phyloP scores from a whole-genome alignment of 2,113 vertebrate genomes.

The Octodon degus region DNA sequence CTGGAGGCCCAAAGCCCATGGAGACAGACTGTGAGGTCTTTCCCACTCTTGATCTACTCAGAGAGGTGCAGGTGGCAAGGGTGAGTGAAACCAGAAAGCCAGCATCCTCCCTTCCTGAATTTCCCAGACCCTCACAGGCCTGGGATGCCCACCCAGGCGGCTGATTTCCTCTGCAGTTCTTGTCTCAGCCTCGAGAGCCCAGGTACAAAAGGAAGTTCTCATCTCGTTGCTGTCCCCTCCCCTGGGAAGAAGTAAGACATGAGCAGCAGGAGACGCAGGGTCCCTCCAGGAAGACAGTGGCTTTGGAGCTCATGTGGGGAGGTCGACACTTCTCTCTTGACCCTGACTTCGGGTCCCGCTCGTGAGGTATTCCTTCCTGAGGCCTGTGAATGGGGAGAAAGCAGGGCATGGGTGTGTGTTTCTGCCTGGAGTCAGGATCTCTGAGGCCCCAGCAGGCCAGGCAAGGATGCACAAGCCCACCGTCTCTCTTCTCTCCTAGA shows the following conservation, averaged over 20 bases:
- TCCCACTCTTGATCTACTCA: neutral
- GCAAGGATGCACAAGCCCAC: too few species aligned
- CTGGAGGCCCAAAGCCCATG: neutral
- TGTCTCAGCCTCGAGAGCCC: neutral
- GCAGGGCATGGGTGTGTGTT: too few species aligned
- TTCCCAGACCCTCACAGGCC: neutral
- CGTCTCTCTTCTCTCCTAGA: neutral
- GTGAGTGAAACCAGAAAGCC: neutral
- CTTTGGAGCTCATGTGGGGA: neutral
- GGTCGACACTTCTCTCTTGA: neutral
- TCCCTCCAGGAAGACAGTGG: neutral
- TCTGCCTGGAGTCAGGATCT: neutral
- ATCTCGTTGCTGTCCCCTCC: fast-evolving
- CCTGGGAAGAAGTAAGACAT: neutral
- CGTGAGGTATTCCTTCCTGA: neutral
- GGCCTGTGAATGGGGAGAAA: neutral
- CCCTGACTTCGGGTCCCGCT: neutral
- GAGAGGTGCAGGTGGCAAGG: neutral
- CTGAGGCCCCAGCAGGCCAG: neutral
- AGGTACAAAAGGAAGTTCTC: neutral
- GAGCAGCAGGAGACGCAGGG: neutral
- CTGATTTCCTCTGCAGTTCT: neutral
- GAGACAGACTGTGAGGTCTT: neutral
- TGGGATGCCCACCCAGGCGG: too few species aligned
- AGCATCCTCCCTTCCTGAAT: neutral